Evolutionary conservation across 2,797 vertebrate genomes (phyloP).

Genomic region (Scyliorhinus canicula): DNA sequence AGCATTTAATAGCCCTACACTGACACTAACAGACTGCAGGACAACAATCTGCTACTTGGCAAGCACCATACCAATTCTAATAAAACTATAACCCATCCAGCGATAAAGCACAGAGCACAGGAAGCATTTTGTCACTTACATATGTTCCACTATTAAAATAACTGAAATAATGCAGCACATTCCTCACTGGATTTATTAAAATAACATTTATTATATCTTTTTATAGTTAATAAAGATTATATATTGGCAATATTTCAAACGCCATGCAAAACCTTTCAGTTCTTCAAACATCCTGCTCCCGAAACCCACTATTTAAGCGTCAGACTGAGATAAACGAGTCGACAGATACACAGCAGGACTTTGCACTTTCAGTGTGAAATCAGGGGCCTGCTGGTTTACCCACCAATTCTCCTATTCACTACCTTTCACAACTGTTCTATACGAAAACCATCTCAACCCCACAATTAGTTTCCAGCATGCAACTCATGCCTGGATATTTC

Average conservation of each 20-base stretch:
- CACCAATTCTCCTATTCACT: not conserved
- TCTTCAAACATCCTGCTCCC: not conserved
- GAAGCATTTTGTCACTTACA: not conserved
- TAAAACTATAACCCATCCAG: not conserved
- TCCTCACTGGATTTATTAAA: not conserved
- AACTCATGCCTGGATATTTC: not conserved
- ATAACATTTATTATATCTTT: not conserved
- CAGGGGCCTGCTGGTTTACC: not conserved
- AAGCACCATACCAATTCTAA: not conserved
- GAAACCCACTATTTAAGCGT: not conserved
- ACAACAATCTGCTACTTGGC: not conserved
- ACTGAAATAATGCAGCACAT: not conserved
- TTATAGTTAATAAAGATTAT: slow-evolving; percentile 8
- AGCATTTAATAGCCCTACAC: not conserved
- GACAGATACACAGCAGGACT: not conserved
- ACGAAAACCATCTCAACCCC: not conserved
- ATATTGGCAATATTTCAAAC: not conserved
- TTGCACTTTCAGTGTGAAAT: not conserved
- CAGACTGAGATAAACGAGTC: not conserved
- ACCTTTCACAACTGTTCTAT: not conserved
- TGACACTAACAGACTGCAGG: not conserved
- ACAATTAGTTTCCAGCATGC: not conserved
- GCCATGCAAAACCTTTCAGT: not conserved
- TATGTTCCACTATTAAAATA: not conserved
- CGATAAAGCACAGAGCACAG: not conserved